phyloP scores from a whole-genome alignment of 2,797 vertebrate genomes.

The Xenopus petersii region DNA sequence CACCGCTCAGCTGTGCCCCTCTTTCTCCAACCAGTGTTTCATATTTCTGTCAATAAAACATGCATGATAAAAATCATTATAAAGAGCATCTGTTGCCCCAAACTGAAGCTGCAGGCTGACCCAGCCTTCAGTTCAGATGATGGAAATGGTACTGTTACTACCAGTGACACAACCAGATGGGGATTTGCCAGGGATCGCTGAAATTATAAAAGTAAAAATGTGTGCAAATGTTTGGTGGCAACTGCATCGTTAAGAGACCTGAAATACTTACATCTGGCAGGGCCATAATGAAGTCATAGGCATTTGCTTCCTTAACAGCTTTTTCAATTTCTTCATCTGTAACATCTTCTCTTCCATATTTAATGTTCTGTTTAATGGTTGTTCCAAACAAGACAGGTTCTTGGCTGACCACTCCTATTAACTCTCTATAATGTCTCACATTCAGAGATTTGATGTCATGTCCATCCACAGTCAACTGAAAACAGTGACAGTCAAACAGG shows the following conservation, averaged over 20 bases:
- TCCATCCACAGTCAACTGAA: slow-evolving; percentile 48
- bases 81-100: no score
- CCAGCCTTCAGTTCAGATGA: no score
- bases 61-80: slow-evolving; percentile 57
- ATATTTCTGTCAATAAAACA: slow-evolving; percentile 62
- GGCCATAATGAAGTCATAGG: slow-evolving; percentile 56
- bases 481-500: background rate
- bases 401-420: slow-evolving; percentile 58
- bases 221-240: no score
- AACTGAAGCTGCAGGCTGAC: no score
- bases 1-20: slow-evolving; percentile 75
- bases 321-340: slow-evolving; percentile 57
- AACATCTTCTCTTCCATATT: slow-evolving; percentile 54
- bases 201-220: background rate
- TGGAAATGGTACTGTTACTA: no score
- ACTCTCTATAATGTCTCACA: slow-evolving; percentile 56
- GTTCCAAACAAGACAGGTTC: slow-evolving; percentile 61
- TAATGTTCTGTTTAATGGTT: slow-evolving; percentile 57
- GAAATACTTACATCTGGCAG: slow-evolving; percentile 55
- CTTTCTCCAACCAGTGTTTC: slow-evolving; percentile 74
- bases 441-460: slow-evolving; percentile 54
- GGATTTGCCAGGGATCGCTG: slow-evolving; percentile 30
- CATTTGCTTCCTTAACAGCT: slow-evolving; percentile 60
- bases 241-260: background rate
- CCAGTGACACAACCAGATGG: slow-evolving; percentile 35